Base-by-base conservation (phyloP, 2,113 vertebrate species). In the Alexandromys fortis region DNA sequence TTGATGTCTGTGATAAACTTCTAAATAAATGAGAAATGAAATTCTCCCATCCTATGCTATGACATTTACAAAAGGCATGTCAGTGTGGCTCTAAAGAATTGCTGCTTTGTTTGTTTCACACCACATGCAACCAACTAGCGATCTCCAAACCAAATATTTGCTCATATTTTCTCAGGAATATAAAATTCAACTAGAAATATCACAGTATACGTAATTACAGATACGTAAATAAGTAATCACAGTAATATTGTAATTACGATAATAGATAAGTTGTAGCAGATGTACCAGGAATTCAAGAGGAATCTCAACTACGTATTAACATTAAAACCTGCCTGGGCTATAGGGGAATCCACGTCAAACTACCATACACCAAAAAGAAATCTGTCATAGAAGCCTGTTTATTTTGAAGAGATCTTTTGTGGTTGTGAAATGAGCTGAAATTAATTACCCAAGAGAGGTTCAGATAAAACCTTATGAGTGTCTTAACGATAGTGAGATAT, bases 391-490 rank as follows among this genome's bases (percentile, higher is more conserved):
- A 30, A 79, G 16, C 45, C 91, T 89, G 65, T n/a, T 92, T 79
- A 35, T 9, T 88, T 96, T 93, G 75, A 95, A 68, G 70, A 92
- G 28, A 5, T 9, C 85, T 90, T 52, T 79, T 82, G 0, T 9
- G 49, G 35, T 89, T 95, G 30, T 73, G 92, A 93, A 67, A 79
- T 76, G 24, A 68, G 65, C 35, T 87, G 24, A 73, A 61, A 61
- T 87, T 78, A 93, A 92, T 77, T 24, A 30, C 88, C 5, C 79
- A 70, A 92, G 42, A 85, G 88, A 92, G 81, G 30, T 35, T 96
- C 47, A 94, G 81, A 81, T 79, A 65, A 35, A 93, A 28, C 47
- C 87, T 87, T 93, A 49, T 21, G 79, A 21, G 26, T 72, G 86
- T 91, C 28, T 81, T 93, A 16, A 30, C 45, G 82, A 21, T 47